phyloP scores from a whole-genome alignment of 2,888 invertebrate genomes.

The Cantharis flavilabris region DNA sequence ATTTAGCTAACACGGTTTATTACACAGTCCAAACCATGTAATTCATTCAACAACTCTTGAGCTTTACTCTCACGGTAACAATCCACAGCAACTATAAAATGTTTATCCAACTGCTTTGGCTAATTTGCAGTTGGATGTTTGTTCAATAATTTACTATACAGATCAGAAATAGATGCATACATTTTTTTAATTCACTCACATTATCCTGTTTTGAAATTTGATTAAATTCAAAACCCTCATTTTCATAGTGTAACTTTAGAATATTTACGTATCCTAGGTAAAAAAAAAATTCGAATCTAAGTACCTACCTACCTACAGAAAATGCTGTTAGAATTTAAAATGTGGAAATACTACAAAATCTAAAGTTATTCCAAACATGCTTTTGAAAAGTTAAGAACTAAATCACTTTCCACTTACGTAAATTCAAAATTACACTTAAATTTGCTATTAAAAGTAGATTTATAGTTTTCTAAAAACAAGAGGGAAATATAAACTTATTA shows the following conservation, averaged over 20 bases:
- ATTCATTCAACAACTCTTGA: too few species aligned
- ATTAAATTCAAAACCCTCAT: not conserved
- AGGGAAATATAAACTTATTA: not conserved
- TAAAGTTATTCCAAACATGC: not conserved
- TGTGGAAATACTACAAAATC: constrained; percentile 3
- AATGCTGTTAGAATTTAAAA: constrained; percentile 25
- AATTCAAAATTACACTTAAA: not conserved
- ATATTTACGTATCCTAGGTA: not conserved
- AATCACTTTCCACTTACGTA: not conserved
- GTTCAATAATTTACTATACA: not conserved
- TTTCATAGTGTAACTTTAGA: not conserved
- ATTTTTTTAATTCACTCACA: not conserved
- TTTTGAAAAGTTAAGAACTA: not conserved
- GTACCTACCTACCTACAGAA: not conserved
- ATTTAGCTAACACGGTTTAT: too few species aligned
- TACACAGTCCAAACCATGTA: too few species aligned
- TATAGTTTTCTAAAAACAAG: not conserved
- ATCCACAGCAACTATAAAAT: not conserved
- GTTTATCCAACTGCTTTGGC: not conserved
- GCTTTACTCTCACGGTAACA: not conserved
- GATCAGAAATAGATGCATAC: not conserved
- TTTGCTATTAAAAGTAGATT: not conserved
- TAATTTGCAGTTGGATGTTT: not conserved
- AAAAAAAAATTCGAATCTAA: not conserved
- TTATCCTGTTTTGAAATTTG: not conserved